A percentile compares a stretch with the other conserved stretches of the same genome.
Conservation (phyloP, 2,888 invertebrate species). For the Ryuthela nishihirai region DNA sequence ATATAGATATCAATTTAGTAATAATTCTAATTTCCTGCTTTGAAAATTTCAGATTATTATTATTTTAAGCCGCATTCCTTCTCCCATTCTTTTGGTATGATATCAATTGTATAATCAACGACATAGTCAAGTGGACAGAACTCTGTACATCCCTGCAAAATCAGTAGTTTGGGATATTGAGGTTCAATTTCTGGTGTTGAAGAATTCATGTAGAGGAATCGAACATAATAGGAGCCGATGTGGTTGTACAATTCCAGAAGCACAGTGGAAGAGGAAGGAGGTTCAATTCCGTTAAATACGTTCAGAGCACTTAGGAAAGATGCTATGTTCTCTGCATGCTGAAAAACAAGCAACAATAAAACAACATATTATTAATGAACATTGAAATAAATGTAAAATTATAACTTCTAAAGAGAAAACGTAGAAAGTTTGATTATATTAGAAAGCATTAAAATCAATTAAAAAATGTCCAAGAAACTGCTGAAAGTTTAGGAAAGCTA, state of each 20-base stretch:
- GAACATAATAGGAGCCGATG: background rate
- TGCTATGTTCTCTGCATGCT: conserved; percentile 4
- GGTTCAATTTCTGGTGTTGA: conserved; percentile 12
- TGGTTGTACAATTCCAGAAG: conserved; percentile 7
- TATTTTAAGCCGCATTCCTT: no score
- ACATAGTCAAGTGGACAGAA: conserved; percentile 13
- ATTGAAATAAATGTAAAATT: no score
- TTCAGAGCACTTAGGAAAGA: conserved; percentile 2
- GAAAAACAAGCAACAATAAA: background rate
- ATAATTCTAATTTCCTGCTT: background rate
- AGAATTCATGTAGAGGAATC: conserved; percentile 15
- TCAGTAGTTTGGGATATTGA: background rate
- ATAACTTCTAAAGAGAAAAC: no score
- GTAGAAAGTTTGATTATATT: no score
- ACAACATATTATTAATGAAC: no score
- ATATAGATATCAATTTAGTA: conserved; percentile 9
- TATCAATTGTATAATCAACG: background rate
- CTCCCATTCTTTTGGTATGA: conserved; percentile 7
- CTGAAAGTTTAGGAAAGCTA: no score
- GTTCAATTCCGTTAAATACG: conserved; percentile 1
- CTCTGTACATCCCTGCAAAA: conserved; percentile 11
- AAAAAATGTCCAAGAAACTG: no score
- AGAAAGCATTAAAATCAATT: no score
- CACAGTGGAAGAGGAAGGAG: conserved; percentile 6
- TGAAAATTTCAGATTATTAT: background rate